Evolutionary conservation across 2,888 invertebrate species (phyloP).

Genomic region (Anthophora plumipes): DNA sequence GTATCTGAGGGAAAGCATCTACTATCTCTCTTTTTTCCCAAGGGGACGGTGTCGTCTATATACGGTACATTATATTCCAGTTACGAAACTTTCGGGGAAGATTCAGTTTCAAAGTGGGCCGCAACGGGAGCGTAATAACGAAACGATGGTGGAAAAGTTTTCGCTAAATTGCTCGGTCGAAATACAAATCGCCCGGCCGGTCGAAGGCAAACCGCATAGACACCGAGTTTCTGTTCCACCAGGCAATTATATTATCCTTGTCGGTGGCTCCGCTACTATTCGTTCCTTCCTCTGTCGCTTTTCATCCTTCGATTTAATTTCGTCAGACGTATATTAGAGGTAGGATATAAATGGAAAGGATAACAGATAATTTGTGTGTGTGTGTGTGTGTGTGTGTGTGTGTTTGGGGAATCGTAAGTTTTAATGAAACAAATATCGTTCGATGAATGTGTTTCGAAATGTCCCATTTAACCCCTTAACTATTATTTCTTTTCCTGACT

Average conservation of each 20-base stretch:
- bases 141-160: conserved; percentile 59
- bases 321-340: neutral
- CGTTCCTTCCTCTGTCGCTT: neutral
- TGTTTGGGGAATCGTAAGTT: neutral
- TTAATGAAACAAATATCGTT: neutral
- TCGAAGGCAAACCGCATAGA: conserved; percentile 30
- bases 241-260: conserved; percentile 45
- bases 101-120: conserved; percentile 61
- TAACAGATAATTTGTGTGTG: neutral
- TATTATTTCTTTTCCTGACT: too few relatives aligned
- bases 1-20: too few relatives aligned
- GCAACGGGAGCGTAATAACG: conserved; percentile 60
- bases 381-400: neutral
- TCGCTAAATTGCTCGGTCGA: conserved; percentile 59
- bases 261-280: neutral
- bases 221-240: conserved; percentile 23
- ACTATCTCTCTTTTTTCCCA: neutral
- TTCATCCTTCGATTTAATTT: neutral
- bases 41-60: conserved; percentile 27
- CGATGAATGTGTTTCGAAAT: too few relatives aligned
- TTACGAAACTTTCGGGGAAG: conserved; percentile 53
- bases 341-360: neutral
- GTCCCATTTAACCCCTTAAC: too few relatives aligned
- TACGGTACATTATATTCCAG: conserved; percentile 53
- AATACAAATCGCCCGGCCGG: conserved; percentile 60